These are phyloP conservation scores for Scytalopus superciliaris DNA, from an alignment of 2,113 vertebrate species.

Conservation along the genomic window DNA sequence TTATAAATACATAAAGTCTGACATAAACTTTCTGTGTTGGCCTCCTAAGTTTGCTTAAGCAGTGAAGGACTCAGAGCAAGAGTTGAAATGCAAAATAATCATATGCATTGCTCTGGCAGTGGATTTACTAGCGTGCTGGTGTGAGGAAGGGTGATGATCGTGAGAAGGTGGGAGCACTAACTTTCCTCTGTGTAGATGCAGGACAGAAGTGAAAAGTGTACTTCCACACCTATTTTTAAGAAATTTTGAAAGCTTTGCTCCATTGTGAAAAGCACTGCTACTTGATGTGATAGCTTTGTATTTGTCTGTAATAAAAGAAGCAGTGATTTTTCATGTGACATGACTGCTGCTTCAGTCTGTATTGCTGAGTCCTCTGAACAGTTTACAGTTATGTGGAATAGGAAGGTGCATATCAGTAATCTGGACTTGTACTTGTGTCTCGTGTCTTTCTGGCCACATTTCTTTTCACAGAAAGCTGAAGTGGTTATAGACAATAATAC, in stretches of 20 bases:
- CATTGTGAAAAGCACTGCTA: neutral
- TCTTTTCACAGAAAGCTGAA: neutral
- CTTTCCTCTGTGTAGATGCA: neutral
- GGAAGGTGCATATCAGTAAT: neutral
- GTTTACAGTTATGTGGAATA: neutral
- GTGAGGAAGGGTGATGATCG: neutral
- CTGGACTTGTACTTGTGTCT: neutral
- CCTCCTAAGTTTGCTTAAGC: neutral
- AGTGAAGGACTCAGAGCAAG: rapidly evolving
- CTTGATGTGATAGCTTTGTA: neutral
- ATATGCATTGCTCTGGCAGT: rapidly evolving
- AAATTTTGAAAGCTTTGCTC: neutral
- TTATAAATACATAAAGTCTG: neutral
- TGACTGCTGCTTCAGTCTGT: neutral
- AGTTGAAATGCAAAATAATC: neutral
- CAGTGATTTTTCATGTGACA: rapidly evolving
- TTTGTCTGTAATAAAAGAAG: neutral
- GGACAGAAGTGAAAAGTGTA: neutral
- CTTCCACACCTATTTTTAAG: neutral
- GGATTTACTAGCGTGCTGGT: neutral
- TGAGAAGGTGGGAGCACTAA: neutral
- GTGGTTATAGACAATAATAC: neutral
- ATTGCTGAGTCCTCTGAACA: neutral
- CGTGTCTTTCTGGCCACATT: neutral
- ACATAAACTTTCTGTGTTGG: neutral